Evolutionary conservation across 2,113 vertebrate genomes (phyloP).

Genomic region (Zootoca vivipara): DNA sequence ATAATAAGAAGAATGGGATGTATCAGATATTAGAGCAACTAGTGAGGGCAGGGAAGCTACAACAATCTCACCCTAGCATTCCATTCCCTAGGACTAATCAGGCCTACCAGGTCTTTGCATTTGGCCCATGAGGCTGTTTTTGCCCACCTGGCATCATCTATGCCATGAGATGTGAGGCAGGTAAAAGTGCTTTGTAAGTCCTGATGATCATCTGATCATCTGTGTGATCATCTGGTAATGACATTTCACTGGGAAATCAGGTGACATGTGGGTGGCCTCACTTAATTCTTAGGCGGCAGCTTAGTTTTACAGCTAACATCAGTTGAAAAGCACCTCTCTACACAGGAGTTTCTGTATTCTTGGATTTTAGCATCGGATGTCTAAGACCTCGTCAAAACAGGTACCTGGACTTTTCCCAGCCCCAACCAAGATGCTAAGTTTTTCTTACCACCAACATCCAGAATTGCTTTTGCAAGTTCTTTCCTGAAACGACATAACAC

Average conservation of each 20-base stretch:
- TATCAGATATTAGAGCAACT: not conserved
- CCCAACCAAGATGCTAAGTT: not conserved
- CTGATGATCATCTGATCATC: too few species aligned
- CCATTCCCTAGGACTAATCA: not conserved
- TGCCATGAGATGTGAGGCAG: too few species aligned
- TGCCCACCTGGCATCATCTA: too few species aligned
- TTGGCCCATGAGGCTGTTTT: too few species aligned
- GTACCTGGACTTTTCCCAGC: not conserved
- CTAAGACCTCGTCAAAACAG: not conserved
- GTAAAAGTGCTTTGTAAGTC: too few species aligned
- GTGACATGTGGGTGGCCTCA: too few species aligned
- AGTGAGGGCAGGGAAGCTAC: not conserved
- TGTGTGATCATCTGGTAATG: too few species aligned
- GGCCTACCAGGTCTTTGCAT: too few species aligned
- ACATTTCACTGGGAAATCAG: too few species aligned
- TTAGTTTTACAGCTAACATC: not conserved
- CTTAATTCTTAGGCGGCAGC: not conserved
- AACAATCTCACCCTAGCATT: not conserved
- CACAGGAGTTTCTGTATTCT: not conserved
- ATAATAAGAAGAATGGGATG: not conserved
- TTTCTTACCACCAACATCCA: constrained; percentile 84
- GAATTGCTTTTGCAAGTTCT: constrained; percentile 76
- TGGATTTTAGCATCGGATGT: not conserved
- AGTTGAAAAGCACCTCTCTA: not conserved
- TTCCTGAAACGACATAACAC: constrained; percentile 74